phyloP scores from a whole-genome alignment of 2,113 vertebrate species.

The Pongo pygmaeus region DNA sequence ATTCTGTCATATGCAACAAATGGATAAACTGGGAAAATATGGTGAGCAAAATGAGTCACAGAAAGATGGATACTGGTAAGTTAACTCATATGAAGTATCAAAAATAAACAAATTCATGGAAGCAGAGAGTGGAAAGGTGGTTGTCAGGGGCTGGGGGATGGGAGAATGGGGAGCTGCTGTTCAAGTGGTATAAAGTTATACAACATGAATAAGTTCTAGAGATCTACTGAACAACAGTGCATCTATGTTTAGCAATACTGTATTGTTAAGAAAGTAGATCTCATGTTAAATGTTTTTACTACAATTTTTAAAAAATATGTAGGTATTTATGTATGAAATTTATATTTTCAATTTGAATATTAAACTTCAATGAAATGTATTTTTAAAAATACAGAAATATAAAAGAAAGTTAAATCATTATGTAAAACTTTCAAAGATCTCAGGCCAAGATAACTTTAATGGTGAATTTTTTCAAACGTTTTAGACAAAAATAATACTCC shows the following conservation, averaged over 20 bases:
- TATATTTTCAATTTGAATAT: neutral
- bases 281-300: neutral
- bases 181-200: neutral
- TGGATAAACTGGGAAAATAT: neutral
- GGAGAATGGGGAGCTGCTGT: neutral
- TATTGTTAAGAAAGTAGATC: neutral
- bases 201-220: neutral
- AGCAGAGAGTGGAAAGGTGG: neutral
- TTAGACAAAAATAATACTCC: neutral
- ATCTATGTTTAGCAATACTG: neutral
- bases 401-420: neutral
- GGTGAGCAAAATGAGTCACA: neutral
- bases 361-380: neutral
- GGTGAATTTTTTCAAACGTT: neutral
- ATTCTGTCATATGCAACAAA: neutral
- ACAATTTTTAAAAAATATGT: neutral
- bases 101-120: neutral
- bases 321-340: neutral
- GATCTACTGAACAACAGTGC: neutral
- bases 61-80: neutral
- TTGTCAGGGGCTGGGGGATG: neutral
- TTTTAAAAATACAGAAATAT: neutral
- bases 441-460: neutral
- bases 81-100: neutral
- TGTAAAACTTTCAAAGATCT: neutral